Conservation (phyloP, 2,888 invertebrate genomes). For the Oscheius sp. region DNA sequence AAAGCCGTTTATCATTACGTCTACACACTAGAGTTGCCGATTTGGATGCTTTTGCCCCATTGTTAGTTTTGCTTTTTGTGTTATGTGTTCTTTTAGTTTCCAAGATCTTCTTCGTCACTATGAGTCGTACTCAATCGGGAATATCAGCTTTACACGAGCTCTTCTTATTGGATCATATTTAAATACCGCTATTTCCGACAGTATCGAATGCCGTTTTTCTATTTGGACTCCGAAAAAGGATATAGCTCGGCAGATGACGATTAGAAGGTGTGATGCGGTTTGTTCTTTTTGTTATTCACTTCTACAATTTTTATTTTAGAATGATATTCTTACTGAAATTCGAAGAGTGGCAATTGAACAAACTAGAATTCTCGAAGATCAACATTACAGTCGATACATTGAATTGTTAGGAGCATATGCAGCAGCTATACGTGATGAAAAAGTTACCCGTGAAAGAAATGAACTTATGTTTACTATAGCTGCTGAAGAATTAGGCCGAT, state of each 20-base stretch:
- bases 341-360: conserved; percentile 34
- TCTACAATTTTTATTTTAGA: conserved; percentile 11
- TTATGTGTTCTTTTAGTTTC: conserved; percentile 49
- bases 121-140: conserved; percentile 57
- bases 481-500: conserved; percentile 53
- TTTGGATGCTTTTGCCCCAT: conserved; percentile 65
- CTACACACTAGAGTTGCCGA: conserved; percentile 53
- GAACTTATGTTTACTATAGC: conserved; percentile 55
- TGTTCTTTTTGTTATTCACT: background rate
- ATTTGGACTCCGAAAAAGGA: conserved; percentile 56
- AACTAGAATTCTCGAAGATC: conserved; percentile 38
- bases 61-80: conserved; percentile 40
- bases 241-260: conserved; percentile 57
- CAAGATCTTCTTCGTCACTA: conserved; percentile 58
- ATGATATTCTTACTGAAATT: conserved; percentile 38
- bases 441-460: conserved; percentile 53
- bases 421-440: conserved; percentile 50
- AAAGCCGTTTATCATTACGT: conserved; percentile 47
- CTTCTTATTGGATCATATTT: conserved; percentile 47
- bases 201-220: conserved; percentile 43
- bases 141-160: conserved; percentile 44
- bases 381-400: conserved; percentile 52
- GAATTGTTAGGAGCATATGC: conserved; percentile 54
- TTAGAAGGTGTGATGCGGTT: conserved; percentile 27
- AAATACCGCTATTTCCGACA: conserved; percentile 41